phyloP scores from a whole-genome alignment of 2,888 invertebrate genomes.

The Blera fallax region DNA sequence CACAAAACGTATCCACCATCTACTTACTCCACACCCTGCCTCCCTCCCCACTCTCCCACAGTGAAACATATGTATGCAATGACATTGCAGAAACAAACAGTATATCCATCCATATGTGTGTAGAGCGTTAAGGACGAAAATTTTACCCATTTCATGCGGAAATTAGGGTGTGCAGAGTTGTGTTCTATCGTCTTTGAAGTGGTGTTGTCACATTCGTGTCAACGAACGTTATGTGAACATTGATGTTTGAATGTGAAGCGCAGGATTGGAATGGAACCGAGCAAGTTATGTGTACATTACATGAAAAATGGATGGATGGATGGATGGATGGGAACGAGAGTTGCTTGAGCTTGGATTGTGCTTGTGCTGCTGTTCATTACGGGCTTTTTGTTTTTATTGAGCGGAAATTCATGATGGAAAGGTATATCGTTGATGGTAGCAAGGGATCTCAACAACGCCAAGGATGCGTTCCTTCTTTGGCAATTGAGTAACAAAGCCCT shows the following conservation, averaged over 20 bases:
- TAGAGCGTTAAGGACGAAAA: conserved; percentile 2
- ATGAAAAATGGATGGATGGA: neutral
- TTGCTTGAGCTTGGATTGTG: neutral
- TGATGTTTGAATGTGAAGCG: conserved; percentile 16
- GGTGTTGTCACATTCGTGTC: conserved; percentile 25
- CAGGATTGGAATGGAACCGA: neutral
- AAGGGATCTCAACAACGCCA: neutral
- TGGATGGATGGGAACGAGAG: neutral
- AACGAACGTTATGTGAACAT: conserved; percentile 13
- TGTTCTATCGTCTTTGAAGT: conserved; percentile 28
- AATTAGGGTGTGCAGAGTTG: conserved; percentile 31
- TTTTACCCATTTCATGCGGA: conserved; percentile 26
- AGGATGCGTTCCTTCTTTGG: neutral
- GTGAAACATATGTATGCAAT: conserved; percentile 1
- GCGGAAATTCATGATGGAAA: neutral
- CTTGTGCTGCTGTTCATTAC: neutral
- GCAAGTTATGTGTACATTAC: neutral
- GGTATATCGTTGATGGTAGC: neutral
- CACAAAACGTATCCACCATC: conserved; percentile 7
- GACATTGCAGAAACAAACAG: conserved; percentile 3
- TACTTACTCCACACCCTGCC: neutral
- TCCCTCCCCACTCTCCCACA: neutral
- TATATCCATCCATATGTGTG: neutral
- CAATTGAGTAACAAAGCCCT: neutral
- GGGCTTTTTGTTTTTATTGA: neutral